Evolutionary conservation across 2,797 vertebrate genomes (phyloP).

Genomic region (Notolepis coatsorum): DNA sequence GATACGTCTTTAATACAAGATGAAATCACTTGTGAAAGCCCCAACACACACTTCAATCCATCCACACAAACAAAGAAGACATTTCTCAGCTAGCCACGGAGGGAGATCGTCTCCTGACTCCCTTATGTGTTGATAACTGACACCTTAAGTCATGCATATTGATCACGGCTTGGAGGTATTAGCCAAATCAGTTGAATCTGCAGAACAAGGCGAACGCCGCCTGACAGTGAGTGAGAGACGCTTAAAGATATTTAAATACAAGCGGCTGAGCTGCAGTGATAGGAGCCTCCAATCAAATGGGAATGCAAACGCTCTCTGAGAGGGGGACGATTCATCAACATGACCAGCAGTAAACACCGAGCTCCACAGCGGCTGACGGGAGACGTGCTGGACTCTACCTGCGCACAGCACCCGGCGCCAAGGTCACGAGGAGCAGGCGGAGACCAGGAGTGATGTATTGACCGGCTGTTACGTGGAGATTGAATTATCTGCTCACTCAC

Average conservation of each 20-base stretch:
- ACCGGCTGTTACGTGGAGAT: too few relatives aligned
- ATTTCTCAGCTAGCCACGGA: constrained; percentile 41
- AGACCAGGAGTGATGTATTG: too few relatives aligned
- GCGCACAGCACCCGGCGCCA: too few relatives aligned
- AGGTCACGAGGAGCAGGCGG: too few relatives aligned
- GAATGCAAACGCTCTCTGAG: constrained; percentile 51
- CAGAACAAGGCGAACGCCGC: constrained; percentile 40
- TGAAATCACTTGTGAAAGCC: too few relatives aligned
- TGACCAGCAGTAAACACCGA: constrained; percentile 62
- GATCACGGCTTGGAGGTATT: constrained; percentile 66
- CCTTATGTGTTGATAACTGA: constrained; percentile 66
- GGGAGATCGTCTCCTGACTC: constrained; percentile 60
- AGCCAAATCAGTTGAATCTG: constrained; percentile 69
- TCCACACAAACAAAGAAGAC: constrained; percentile 21
- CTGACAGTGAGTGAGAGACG: constrained; percentile 51
- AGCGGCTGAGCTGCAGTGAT: constrained; percentile 38
- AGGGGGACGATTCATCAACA: constrained; percentile 23
- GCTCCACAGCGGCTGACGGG: too few relatives aligned
- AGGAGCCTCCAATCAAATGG: not conserved
- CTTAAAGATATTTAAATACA: constrained; percentile 57
- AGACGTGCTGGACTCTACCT: too few relatives aligned
- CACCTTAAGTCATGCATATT: constrained; percentile 72
- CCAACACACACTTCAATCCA: too few relatives aligned
- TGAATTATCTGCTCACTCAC: too few relatives aligned
- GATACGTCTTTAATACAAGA: too few relatives aligned